Conservation (phyloP, 2,888 invertebrate species). For the Agonopterix alstromeriana region DNA sequence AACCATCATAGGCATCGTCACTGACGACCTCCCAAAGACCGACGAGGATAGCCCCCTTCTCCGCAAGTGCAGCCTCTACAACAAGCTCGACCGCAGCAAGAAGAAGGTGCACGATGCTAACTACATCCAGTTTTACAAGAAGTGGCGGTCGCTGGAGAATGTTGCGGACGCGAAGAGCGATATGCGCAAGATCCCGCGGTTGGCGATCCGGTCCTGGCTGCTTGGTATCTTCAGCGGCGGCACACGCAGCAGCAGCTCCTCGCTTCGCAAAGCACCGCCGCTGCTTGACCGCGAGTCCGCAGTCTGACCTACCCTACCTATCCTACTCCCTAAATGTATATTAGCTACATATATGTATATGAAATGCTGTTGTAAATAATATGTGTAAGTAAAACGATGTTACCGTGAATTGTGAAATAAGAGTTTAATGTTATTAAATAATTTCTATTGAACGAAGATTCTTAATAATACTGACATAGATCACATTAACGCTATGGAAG, state of each 20-base stretch:
- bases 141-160: constrained; percentile 88
- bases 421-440: constrained; percentile 77
- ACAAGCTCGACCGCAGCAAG: constrained; percentile 51
- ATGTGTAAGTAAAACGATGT: constrained; percentile 76
- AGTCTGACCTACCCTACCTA: constrained; percentile 36
- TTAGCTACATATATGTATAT: constrained; percentile 50
- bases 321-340: constrained; percentile 11
- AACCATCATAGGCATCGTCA: constrained; percentile 50
- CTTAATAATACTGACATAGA: constrained; percentile 74
- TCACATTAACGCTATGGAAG: constrained; percentile 44
- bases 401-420: constrained; percentile 77
- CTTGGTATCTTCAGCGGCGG: constrained; percentile 84
- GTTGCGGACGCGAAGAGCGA: constrained; percentile 62
- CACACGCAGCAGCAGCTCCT: constrained; percentile 78
- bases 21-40: constrained; percentile 45
- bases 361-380: constrained; percentile 70
- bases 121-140: constrained; percentile 77
- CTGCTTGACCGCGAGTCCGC: constrained; percentile 68
- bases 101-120: constrained; percentile 57
- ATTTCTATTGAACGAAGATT: constrained; percentile 68
- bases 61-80: constrained; percentile 55
- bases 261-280: constrained; percentile 61
- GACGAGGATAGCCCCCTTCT: constrained; percentile 68
- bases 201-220: constrained; percentile 84
- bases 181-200: constrained; percentile 78